Evolutionary conservation across 2,888 invertebrate genomes (phyloP), one percentile per base, ranked within the genome.

Genomic region (Troides helena): DNA sequence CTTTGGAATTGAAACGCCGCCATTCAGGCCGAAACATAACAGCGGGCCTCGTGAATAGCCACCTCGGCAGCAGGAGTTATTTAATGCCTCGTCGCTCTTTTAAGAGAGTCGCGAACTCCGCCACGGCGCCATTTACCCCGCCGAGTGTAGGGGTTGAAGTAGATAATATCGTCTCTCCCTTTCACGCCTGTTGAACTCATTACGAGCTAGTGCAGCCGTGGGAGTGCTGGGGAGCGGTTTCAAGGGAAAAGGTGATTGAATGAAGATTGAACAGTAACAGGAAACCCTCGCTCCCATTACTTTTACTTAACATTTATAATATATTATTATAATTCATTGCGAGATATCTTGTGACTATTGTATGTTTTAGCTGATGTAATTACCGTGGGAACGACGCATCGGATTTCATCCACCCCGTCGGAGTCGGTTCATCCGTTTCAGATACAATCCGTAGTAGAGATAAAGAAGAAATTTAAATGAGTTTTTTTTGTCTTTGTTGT

Each of bases 41-140:
- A 72, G 80, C 80, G 79, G 77, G 74, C 74, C 73, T 10, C 76
- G 73, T 85, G 85, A 87, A 86, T 86, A 74, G 83, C 74, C 75
- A 75, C 78, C 81, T 81, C 81, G 82, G 81, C 77, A 76, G 73
- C 76, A 76, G 69, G 78, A 80, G 86, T 89, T 88, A 89, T 90
- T 89, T 89, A 88, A 88, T 86, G 88, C 85, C 83, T 76, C 85
- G 82, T 74, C 84, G 87, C 85, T 84, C 80, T 81, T 81, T 80
- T 70, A 69, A 88, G 88, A 85, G 87, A 86, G 81, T 78, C 78
- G 79, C 76, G 78, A 83, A 82, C 81, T 81, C 74, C 77, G 79
- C 76, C 73, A 80, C 80, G 79, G 82, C 79, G 83, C 85, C 84
- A 86, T 86, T 86, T 85, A 84, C 78, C 81, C 80, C 79, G 78